phyloP scores from a whole-genome alignment of 2,888 invertebrate species.

The Drosophila pseudotalamancana region DNA sequence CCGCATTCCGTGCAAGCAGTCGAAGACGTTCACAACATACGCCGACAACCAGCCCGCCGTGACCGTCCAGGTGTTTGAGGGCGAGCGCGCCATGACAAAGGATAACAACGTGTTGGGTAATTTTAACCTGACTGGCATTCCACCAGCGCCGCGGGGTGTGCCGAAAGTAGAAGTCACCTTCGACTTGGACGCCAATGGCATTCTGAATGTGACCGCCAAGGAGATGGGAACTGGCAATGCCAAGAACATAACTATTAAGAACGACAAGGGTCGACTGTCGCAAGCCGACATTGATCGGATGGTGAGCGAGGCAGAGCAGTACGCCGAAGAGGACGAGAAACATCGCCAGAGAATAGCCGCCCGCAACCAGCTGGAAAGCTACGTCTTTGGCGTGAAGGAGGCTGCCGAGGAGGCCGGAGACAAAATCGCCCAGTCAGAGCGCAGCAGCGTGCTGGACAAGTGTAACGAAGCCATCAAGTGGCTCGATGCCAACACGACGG shows the following conservation, averaged over 20 bases:
- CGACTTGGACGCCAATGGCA: conserved; percentile 95
- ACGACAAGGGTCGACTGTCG: conserved; percentile 92
- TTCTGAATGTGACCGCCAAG: conserved; percentile 93
- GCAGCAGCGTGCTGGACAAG: conserved; percentile 82
- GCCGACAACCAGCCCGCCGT: conserved; percentile 92
- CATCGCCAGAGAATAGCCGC: conserved; percentile 88
- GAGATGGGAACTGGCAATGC: conserved; percentile 88
- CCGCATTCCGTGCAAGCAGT: conserved; percentile 90
- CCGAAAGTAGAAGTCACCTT: conserved; percentile 95
- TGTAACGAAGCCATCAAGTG: conserved; percentile 88
- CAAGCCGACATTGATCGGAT: conserved; percentile 93
- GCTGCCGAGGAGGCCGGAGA: conserved; percentile 87
- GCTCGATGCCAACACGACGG: conserved; percentile 91
- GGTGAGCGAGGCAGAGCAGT: conserved; percentile 90
- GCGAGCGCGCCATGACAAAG: conserved; percentile 94
- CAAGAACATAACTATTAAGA: conserved; percentile 92
- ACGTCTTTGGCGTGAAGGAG: conserved; percentile 89
- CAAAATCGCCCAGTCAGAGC: conserved; percentile 79
- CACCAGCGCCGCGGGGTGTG: conserved; percentile 95
- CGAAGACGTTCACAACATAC: conserved; percentile 91
- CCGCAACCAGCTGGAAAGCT: conserved; percentile 89
- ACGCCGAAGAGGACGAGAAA: conserved; percentile 90
- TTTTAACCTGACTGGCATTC: conserved; percentile 97
- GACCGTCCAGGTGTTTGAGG: conserved; percentile 90
- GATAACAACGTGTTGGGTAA: conserved; percentile 97